Percentiles rank a stretch among this genome's conserved stretches.
Conservation (phyloP, 2,888 invertebrate genomes). For the Andrena hattorfiana region DNA sequence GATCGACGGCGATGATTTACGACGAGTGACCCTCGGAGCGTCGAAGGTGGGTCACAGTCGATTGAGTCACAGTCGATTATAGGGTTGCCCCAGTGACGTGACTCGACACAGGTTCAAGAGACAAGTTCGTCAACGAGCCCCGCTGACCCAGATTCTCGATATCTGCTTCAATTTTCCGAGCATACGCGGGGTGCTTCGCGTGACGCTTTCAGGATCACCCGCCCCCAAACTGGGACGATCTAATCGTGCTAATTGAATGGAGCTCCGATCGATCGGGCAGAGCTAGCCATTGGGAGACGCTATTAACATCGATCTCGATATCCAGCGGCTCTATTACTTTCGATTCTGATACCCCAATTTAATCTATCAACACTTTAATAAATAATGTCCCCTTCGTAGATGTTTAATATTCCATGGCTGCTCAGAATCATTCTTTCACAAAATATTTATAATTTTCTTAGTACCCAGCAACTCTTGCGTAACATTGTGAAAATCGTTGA, state of each 20-base stretch:
- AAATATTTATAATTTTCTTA: not conserved
- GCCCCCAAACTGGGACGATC: slow-evolving; percentile 56
- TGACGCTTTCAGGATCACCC: slow-evolving; percentile 42
- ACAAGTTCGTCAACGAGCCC: slow-evolving; percentile 69
- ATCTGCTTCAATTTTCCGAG: slow-evolving; percentile 28
- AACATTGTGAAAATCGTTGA: not conserved
- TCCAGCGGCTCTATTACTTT: not conserved
- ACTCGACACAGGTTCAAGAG: slow-evolving; percentile 71
- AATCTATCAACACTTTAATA: too few species aligned
- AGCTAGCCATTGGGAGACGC: not conserved
- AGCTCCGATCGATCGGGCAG: slow-evolving; percentile 24
- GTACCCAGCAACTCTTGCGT: not conserved
- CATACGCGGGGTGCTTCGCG: slow-evolving; percentile 19
- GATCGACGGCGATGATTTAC: slow-evolving; percentile 42
- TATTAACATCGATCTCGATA: too few species aligned
- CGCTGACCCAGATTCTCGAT: slow-evolving; percentile 66
- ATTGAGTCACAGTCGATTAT: slow-evolving; percentile 48
- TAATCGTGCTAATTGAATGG: slow-evolving; percentile 52
- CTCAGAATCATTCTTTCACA: not conserved
- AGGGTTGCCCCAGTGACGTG: slow-evolving; percentile 31
- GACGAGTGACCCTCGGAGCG: slow-evolving; percentile 44
- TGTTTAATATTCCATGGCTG: too few species aligned
- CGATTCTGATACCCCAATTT: not conserved
- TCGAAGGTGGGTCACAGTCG: slow-evolving; percentile 53
- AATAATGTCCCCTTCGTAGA: too few species aligned